These are phyloP conservation scores for Macrotus californicus DNA, from an alignment of 2,113 vertebrate species.

Conservation along the genomic window DNA sequence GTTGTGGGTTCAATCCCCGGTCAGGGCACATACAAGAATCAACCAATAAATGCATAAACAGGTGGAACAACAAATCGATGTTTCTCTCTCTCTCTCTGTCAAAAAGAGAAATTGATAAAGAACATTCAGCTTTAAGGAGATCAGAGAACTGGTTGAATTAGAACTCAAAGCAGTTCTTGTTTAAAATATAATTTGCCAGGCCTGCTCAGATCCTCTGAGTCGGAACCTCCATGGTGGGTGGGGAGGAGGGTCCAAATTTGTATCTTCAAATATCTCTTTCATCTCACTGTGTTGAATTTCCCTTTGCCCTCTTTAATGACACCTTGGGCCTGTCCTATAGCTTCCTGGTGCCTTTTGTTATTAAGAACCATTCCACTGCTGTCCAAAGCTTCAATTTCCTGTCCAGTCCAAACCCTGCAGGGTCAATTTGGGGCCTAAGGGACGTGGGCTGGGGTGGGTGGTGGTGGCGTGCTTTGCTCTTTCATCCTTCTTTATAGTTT, in stretches of 20 bases:
- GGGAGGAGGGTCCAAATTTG: fast-evolving
- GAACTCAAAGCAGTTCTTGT: not conserved
- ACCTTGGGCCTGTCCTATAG: not conserved
- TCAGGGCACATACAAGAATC: too few species aligned
- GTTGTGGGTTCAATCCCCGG: too few species aligned
- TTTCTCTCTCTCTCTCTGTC: too few species aligned
- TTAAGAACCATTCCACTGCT: not conserved
- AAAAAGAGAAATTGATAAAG: not conserved
- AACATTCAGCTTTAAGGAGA: not conserved
- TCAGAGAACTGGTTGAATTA: not conserved
- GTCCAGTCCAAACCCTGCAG: not conserved
- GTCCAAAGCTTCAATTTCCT: not conserved
- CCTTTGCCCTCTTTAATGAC: not conserved
- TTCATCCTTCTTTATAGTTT: not conserved
- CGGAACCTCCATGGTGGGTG: not conserved
- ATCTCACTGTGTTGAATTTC: not conserved
- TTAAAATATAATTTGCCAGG: not conserved
- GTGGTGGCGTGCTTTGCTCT: not conserved
- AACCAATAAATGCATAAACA: too few species aligned
- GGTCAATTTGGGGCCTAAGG: not conserved
- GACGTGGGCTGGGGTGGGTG: too few species aligned
- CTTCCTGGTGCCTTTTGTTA: not conserved
- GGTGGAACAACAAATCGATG: too few species aligned
- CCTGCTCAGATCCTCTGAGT: not conserved
- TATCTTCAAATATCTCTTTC: not conserved